phyloP scores from a whole-genome alignment of 35 echinoderm and acorn worm genomes.

The Acanthaster planci region DNA sequence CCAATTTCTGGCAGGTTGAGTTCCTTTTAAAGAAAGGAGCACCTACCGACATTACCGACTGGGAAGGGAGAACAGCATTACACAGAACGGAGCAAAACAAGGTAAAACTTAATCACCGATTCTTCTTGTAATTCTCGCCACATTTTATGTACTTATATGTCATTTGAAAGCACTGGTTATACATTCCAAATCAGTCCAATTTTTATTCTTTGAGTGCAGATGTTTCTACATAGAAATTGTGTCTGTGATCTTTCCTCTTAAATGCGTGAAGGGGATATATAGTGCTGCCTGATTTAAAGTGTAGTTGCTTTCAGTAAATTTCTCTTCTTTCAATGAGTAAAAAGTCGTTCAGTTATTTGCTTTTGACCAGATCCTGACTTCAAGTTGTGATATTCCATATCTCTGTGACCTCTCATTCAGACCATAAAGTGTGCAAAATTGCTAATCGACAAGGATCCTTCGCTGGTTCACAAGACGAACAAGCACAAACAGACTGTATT shows the following conservation, averaged over 20 bases:
- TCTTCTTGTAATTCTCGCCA: no score
- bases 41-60: background rate
- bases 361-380: background rate
- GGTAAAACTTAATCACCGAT: slow-evolving; percentile 26
- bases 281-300: no score
- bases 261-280: no score
- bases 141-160: no score
- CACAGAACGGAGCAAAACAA: slow-evolving; percentile 40
- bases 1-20: background rate
- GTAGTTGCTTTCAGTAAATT: no score
- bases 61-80: slow-evolving; percentile 29
- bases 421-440: slow-evolving; percentile 10
- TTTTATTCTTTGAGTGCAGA: no score
- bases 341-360: background rate
- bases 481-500: background rate
- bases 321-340: no score
- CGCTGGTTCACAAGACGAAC: background rate
- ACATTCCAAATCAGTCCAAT: no score
- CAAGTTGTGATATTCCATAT: background rate
- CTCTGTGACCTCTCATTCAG: background rate
- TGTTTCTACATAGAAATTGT: no score
- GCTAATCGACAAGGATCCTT: slow-evolving; percentile 14
- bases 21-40: slow-evolving; percentile 26
- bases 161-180: no score
- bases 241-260: no score